Conservation (phyloP, 2,888 invertebrate species). For the Leucania comma region DNA sequence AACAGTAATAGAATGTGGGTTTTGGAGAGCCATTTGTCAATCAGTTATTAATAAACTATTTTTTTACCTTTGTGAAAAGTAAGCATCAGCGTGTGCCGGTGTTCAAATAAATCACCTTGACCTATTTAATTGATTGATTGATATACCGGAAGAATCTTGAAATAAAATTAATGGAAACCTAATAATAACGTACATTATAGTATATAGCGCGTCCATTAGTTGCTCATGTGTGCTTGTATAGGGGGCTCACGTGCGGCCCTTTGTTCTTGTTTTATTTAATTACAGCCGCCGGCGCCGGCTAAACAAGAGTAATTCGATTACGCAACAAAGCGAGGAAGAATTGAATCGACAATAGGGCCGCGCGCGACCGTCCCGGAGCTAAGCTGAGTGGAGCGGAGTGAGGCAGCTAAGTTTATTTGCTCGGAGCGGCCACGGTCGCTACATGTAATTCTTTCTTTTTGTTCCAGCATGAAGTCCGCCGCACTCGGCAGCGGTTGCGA, state of each 20-base stretch:
- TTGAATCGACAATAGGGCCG: constrained; percentile 56
- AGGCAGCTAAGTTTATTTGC: constrained; percentile 18
- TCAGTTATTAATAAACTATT: too few species aligned
- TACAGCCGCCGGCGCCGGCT: constrained; percentile 48
- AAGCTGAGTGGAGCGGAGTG: background rate
- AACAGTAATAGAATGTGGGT: background rate
- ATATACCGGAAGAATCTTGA: background rate
- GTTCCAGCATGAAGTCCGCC: constrained; percentile 5
- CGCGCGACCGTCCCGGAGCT: constrained; percentile 4
- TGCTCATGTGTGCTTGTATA: constrained; percentile 21
- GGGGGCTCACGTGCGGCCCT: constrained; percentile 45
- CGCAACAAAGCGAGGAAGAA: constrained; percentile 66
- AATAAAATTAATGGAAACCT: background rate
- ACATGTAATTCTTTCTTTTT: constrained; percentile 25
- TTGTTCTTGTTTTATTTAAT: constrained; percentile 70
- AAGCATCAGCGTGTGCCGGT: background rate
- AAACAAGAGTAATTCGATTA: constrained; percentile 68
- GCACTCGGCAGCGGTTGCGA: background rate
- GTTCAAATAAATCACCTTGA: background rate
- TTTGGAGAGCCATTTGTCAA: background rate
- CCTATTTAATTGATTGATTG: background rate
- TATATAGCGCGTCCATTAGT: constrained; percentile 12
- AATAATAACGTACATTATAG: constrained; percentile 3
- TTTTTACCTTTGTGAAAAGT: too few species aligned
- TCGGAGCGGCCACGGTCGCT: background rate